These are phyloP conservation scores for Empidonax alnorum DNA, from an alignment of 2,113 vertebrate species.

Conservation along the genomic window DNA sequence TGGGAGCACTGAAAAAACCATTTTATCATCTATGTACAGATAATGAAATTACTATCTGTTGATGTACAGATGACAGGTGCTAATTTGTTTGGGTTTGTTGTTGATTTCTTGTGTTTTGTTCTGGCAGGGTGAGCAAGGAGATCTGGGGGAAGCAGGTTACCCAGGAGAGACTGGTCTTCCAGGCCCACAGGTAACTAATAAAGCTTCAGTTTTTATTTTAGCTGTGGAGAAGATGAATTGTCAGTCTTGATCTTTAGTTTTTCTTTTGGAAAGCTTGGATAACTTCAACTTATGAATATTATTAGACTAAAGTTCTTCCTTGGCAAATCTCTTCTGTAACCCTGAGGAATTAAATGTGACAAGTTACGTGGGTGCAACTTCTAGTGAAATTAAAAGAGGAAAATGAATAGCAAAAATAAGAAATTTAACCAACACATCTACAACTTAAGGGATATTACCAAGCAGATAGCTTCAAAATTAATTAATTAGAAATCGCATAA, in stretches of 20 bases:
- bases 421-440: not conserved
- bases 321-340: not conserved
- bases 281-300: not conserved
- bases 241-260: not conserved
- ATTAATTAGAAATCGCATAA: not conserved
- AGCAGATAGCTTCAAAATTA: not conserved
- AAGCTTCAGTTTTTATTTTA: not conserved
- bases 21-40: not conserved
- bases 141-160: conserved; percentile 42
- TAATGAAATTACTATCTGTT: not conserved
- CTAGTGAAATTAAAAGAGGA: not conserved
- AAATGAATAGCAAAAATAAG: not conserved
- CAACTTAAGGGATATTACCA: not conserved
- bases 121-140: conserved; percentile 63
- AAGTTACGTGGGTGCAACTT: not conserved
- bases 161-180: conserved; percentile 57
- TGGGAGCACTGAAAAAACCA: not conserved
- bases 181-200: conserved; percentile 61
- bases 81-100: not conserved
- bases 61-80: not conserved
- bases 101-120: not conserved
- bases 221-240: not conserved
- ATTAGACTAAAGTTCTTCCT: not conserved
- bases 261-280: not conserved
- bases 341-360: not conserved